These are phyloP conservation scores for Pemphredon lugubris DNA, from an alignment of 2,888 invertebrate species.

Conservation along the genomic window DNA sequence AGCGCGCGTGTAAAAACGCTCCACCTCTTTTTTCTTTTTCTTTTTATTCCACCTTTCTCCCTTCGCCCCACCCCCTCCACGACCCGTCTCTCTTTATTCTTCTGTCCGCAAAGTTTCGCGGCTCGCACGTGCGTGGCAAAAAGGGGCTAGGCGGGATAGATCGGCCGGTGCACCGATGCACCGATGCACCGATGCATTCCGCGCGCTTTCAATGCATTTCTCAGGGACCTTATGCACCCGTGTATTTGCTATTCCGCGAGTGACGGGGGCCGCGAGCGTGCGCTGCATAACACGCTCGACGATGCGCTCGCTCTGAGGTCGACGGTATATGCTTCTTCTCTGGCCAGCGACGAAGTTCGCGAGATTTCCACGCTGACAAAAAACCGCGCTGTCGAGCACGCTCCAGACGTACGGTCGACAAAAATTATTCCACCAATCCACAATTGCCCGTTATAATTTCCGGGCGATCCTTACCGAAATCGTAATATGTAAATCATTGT, in stretches of 20 bases:
- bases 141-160: conserved; percentile 67
- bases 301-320: conserved; percentile 24
- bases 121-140: conserved; percentile 48
- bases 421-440: too few relatives aligned
- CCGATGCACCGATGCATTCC: conserved; percentile 79
- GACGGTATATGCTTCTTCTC: conserved; percentile 5
- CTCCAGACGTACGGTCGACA: too few relatives aligned
- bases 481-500: too few relatives aligned
- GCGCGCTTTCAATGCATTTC: conserved; percentile 77
- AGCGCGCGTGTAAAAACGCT: conserved; percentile 18
- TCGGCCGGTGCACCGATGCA: too few relatives aligned
- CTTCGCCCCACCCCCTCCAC: too few relatives aligned
- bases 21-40: background rate
- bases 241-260: conserved; percentile 78
- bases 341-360: conserved; percentile 2
- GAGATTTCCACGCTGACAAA: conserved; percentile 28
- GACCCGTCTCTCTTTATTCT: background rate
- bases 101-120: conserved; percentile 23
- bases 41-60: too few relatives aligned
- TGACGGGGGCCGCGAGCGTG: conserved; percentile 75
- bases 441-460: too few relatives aligned
- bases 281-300: conserved; percentile 69
- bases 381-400: background rate
- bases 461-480: too few relatives aligned
- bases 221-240: conserved; percentile 72